Conservation (phyloP, 2,797 vertebrate genomes). For the Enteromius anoplus region DNA sequence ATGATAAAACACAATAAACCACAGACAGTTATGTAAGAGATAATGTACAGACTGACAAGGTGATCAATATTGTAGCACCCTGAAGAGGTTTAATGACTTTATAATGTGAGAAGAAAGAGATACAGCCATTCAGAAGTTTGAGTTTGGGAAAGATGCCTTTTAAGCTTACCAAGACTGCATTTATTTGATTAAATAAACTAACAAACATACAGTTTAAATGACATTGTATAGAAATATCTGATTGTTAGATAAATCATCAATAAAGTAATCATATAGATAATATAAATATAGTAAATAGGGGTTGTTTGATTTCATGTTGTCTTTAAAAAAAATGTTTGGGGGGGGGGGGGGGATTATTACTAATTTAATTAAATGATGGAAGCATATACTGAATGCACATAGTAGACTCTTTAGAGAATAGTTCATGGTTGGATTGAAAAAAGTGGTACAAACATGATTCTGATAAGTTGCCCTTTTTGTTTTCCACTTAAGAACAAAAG, state of each 20-base stretch:
- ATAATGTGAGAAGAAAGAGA: background rate
- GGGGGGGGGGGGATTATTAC: background rate
- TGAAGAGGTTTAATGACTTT: background rate
- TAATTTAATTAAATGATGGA: background rate
- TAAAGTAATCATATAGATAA: background rate
- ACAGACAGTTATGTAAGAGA: conserved; percentile 17
- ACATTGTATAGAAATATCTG: background rate
- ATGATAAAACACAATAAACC: conserved; percentile 1
- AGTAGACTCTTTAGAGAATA: background rate
- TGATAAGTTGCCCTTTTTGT: background rate
- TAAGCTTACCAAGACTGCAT: background rate
- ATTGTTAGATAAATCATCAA: background rate
- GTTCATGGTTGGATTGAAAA: background rate
- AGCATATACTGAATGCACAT: background rate
- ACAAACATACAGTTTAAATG: background rate
- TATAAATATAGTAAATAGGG: background rate
- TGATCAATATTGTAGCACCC: conserved; percentile 4
- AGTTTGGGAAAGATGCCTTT: background rate
- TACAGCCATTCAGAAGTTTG: background rate
- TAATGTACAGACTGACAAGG: background rate
- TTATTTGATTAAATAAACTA: background rate
- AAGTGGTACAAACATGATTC: background rate
- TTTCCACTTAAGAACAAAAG: background rate
- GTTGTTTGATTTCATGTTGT: background rate
- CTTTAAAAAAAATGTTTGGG: background rate